A percentile compares a stretch with the other conserved stretches of the same genome.
Evolutionary conservation across 1,140 invertebrate species (phyloP).

Genomic region (Trichonephila clavipes): DNA sequence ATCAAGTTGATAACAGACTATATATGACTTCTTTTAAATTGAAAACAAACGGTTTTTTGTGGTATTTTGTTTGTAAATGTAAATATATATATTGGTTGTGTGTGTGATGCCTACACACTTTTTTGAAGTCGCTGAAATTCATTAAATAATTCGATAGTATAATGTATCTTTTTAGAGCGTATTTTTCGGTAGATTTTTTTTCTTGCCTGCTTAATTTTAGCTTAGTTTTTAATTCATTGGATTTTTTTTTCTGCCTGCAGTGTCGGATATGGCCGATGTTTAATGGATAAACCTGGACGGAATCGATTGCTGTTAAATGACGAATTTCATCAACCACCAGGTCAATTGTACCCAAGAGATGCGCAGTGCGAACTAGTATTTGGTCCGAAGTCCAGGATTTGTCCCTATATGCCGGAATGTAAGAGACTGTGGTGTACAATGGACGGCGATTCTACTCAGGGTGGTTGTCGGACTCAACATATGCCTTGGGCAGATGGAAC

Average conservation of each 20-base stretch:
- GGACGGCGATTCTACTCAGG: constrained; percentile 74
- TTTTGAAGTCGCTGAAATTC: too few relatives aligned
- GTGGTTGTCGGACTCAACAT: constrained; percentile 89
- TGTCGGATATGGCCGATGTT: constrained; percentile 85
- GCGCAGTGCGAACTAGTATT: constrained; percentile 91
- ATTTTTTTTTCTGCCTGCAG: constrained; percentile 80
- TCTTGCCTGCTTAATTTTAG: too few relatives aligned
- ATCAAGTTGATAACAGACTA: too few relatives aligned
- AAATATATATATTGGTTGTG: too few relatives aligned
- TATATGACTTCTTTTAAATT: too few relatives aligned
- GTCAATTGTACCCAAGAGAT: constrained; percentile 88
- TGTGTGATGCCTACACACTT: too few relatives aligned
- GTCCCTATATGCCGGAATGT: constrained; percentile 88
- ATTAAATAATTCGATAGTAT: too few relatives aligned
- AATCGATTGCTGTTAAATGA: constrained; percentile 81
- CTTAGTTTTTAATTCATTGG: too few relatives aligned
- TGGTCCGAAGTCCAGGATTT: constrained; percentile 86
- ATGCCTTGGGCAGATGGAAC: constrained; percentile 97
- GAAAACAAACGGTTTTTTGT: too few relatives aligned
- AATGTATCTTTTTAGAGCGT: too few relatives aligned
- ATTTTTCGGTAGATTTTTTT: too few relatives aligned
- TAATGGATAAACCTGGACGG: constrained; percentile 84
- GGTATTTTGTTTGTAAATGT: too few relatives aligned
- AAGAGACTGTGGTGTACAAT: constrained; percentile 91
- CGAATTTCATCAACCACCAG: constrained; percentile 79